A percentile compares a stretch with the other conserved stretches of the same genome.
These are phyloP conservation scores for Todiramphus saurophagus DNA, from an alignment of 2,113 vertebrate genomes.

Conservation along the genomic window DNA sequence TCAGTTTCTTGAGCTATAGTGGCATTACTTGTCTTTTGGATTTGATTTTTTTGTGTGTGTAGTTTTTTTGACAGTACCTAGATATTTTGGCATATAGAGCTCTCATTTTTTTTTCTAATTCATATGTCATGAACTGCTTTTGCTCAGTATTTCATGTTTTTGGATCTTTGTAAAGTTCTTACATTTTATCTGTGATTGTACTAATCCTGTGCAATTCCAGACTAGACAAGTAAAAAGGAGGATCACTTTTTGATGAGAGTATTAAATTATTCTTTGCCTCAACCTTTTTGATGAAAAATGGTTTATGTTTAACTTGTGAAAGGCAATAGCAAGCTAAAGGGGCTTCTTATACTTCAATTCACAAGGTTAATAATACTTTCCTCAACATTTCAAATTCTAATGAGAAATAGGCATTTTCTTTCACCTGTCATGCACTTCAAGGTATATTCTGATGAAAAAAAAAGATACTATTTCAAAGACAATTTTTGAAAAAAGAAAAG, in stretches of 20 bases:
- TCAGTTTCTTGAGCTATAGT: neutral
- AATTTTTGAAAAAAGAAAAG: neutral
- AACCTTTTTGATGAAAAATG: neutral
- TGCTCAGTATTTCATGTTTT: neutral
- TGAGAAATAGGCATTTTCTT: neutral
- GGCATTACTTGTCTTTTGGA: neutral
- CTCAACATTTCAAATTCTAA: neutral
- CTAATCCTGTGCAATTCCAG: neutral
- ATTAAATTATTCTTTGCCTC: neutral
- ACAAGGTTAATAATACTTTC: neutral
- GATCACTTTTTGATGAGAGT: neutral
- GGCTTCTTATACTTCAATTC: neutral
- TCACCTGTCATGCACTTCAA: neutral
- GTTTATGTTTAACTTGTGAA: neutral
- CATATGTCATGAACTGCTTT: neutral
- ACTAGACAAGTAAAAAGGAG: neutral
- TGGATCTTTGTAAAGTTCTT: neutral
- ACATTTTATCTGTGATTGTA: neutral
- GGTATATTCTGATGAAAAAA: neutral
- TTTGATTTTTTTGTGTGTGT: too few relatives aligned
- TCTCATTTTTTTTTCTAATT: neutral
- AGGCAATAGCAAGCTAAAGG: neutral
- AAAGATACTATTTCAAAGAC: neutral
- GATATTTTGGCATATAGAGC: neutral
- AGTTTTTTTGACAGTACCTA: neutral